phyloP scores from a whole-genome alignment of 2,113 vertebrate genomes.

The Pelvicachromis taeniatus region DNA sequence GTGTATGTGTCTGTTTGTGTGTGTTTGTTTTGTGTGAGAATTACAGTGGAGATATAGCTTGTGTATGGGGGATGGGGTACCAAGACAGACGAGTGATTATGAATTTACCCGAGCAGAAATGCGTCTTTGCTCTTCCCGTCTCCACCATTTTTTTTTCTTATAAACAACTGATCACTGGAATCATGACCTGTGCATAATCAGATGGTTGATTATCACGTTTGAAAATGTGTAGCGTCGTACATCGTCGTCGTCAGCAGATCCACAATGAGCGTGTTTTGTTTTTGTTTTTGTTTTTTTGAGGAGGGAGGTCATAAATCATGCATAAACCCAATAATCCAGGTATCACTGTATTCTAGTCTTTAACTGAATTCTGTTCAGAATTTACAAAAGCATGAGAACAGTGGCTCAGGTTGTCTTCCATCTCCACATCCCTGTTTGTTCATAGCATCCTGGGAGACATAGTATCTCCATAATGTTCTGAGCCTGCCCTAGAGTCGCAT shows the following conservation, averaged over 20 bases:
- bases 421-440: neutral
- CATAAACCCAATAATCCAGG: neutral
- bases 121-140: neutral
- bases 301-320: neutral
- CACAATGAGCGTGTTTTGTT: neutral
- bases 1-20: too few relatives aligned
- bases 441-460: neutral
- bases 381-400: neutral
- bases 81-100: constrained; percentile 4
- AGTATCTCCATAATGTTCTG: neutral
- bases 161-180: neutral
- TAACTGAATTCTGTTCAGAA: neutral
- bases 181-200: neutral
- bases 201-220: neutral
- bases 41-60: too few relatives aligned
- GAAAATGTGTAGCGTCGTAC: neutral
- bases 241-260: neutral
- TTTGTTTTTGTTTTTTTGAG: neutral
- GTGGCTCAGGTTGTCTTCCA: neutral
- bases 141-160: neutral
- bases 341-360: neutral
- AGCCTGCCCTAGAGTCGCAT: neutral
- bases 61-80: constrained; percentile 16
- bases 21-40: too few relatives aligned
- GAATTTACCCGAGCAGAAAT: neutral